A percentile compares a stretch with the other conserved stretches of the same genome.
Evolutionary conservation across 2,113 vertebrate species (phyloP).

Genomic region (Channa maculata): DNA sequence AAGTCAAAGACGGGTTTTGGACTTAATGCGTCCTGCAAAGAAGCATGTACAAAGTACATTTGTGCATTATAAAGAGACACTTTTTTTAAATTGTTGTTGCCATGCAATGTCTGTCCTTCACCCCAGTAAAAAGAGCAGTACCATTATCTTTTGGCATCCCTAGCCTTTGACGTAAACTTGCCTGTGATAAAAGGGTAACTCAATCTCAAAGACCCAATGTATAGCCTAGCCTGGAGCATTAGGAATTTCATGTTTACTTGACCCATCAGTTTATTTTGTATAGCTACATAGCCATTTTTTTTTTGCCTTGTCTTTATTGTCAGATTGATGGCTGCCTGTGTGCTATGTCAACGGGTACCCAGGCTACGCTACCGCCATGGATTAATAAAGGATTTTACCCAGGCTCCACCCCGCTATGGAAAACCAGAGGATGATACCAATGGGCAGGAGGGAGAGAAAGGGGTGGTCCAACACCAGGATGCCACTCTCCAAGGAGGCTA

Average conservation of each 20-base stretch:
- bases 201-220: no score
- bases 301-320: slow-evolving; percentile 20
- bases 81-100: no score
- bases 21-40: no score
- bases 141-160: no score
- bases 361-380: slow-evolving; percentile 42
- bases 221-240: no score
- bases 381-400: slow-evolving; percentile 23
- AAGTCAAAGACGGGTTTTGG: no score
- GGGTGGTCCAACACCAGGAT: neutral
- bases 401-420: slow-evolving; percentile 35
- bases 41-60: no score
- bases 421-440: slow-evolving; percentile 38
- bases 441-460: slow-evolving; percentile 46
- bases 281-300: neutral
- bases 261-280: neutral
- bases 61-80: no score
- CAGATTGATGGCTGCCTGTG: slow-evolving; percentile 72
- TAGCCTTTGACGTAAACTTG: no score
- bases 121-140: no score
- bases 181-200: no score
- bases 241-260: neutral
- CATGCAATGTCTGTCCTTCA: no score
- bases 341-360: slow-evolving; percentile 53
- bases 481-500: slow-evolving; percentile 2